Evolutionary conservation across 2,888 invertebrate species (phyloP), one percentile per base, ranked within the genome.

Genomic region (Hyles lineata): DNA sequence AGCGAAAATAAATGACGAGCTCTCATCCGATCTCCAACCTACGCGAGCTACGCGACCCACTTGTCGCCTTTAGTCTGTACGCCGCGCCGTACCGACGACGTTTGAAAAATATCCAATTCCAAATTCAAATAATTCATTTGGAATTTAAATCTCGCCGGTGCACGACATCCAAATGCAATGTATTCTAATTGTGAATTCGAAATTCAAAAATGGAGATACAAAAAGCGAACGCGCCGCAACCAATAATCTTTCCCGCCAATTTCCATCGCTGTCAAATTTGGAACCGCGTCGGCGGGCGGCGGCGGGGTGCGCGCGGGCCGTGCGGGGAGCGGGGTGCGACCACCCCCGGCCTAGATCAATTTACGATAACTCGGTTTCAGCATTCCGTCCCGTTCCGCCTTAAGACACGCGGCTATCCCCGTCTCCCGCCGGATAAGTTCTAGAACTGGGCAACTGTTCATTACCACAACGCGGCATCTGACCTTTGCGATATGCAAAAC

Each of bases 181-280:
- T 71, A 71, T 71, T 71, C 32, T 84, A 83, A 89, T 88, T 87
- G 79, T 75, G 82, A 85, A 82, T 85, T 83, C 76, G 74, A 83
- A 86, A 80, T 79, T 77, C 59, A 74, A 50, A 76, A 70, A 74
- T 71, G 25, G 60, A 71, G 61, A 63, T 72, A 78, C 72, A 78
- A 73, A 60, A 74, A 32, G 50, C 61, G 60, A 71, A 80, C 83
- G 67, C 67, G 79, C 83, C 83, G 85, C 88, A 85, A 90, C 90
- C 91, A 91, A 91, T 92, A 93, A 93, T 92, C 89, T 92, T 93
- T 92, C 91, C 91, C 93, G 93, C 93, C 94, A 94, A 94, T 94
- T 94, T 93, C 92, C 92, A 93, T 94, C 89, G 92, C 93, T 94
- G 94, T 94, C 94, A 94, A 94, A 94, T 94, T 94, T 92, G 92